Percentiles rank a stretch among this genome's conserved stretches.
phyloP scores from a whole-genome alignment of 2,113 vertebrate genomes.

The Macquaria australasica region DNA sequence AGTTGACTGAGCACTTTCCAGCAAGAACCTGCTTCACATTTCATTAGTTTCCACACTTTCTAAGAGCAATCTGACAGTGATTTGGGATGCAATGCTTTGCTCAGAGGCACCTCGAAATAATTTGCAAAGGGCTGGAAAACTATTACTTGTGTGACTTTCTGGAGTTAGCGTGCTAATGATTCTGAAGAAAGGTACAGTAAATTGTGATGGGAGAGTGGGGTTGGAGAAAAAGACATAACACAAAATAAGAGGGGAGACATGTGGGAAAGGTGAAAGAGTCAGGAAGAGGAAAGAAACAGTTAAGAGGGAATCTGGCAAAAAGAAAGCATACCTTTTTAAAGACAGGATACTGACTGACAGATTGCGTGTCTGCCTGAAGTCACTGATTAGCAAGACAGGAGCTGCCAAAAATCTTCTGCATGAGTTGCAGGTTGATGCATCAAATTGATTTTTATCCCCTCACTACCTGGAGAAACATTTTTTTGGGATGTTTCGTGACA shows the following conservation, averaged over 20 bases:
- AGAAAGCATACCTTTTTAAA: background rate
- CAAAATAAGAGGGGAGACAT: background rate
- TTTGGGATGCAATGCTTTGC: background rate
- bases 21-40: conserved; percentile 32
- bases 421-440: conserved; percentile 17
- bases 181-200: background rate
- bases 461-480: background rate
- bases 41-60: conserved; percentile 24
- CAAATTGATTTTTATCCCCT: background rate
- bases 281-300: background rate
- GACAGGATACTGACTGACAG: conserved; percentile 9
- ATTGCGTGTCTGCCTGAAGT: conserved; percentile 8
- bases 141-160: background rate
- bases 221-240: background rate
- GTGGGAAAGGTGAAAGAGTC: background rate
- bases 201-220: background rate
- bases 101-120: background rate
- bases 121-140: background rate
- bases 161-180: background rate
- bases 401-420: conserved; percentile 3
- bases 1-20: conserved; percentile 5
- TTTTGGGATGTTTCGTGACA: conserved; percentile 5
- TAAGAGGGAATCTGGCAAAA: background rate
- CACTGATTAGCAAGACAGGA: background rate
- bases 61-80: conserved; percentile 12